phyloP scores from a whole-genome alignment of 2,113 vertebrate genomes.

The Ophiodon elongatus region DNA sequence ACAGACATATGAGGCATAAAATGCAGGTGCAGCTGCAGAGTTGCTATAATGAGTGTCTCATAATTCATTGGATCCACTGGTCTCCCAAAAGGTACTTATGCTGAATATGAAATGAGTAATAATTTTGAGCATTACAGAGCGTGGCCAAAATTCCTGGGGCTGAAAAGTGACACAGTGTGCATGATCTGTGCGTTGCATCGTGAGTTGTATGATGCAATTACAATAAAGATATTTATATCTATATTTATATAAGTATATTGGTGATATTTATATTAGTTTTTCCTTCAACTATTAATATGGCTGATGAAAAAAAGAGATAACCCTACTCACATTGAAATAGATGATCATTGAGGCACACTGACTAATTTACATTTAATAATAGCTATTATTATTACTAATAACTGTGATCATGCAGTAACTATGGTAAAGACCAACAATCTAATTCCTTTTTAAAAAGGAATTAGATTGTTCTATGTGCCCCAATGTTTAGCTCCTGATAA shows the following conservation, averaged over 20 bases:
- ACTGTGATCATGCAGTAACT: constrained; percentile 14
- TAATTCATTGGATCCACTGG: constrained; percentile 40
- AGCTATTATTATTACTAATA: constrained; percentile 22
- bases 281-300: constrained; percentile 5
- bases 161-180: constrained; percentile 21
- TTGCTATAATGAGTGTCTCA: constrained; percentile 35
- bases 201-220: neutral
- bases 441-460: no score
- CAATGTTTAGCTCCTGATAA: neutral
- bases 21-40: constrained; percentile 40
- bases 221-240: constrained; percentile 33
- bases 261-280: neutral
- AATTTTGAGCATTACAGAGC: constrained; percentile 33
- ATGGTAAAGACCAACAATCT: constrained; percentile 3
- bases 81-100: constrained; percentile 36
- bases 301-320: constrained; percentile 33
- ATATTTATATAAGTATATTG: neutral
- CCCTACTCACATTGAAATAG: constrained; percentile 8
- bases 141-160: constrained; percentile 19
- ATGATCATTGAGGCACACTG: constrained; percentile 15
- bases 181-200: neutral
- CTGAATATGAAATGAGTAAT: constrained; percentile 43
- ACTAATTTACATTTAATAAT: constrained; percentile 43
- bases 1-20: constrained; percentile 27
- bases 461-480: neutral